These are phyloP conservation scores for Sycophaga agraensis DNA, from an alignment of 1,140 invertebrate genomes.

Conservation along the genomic window DNA sequence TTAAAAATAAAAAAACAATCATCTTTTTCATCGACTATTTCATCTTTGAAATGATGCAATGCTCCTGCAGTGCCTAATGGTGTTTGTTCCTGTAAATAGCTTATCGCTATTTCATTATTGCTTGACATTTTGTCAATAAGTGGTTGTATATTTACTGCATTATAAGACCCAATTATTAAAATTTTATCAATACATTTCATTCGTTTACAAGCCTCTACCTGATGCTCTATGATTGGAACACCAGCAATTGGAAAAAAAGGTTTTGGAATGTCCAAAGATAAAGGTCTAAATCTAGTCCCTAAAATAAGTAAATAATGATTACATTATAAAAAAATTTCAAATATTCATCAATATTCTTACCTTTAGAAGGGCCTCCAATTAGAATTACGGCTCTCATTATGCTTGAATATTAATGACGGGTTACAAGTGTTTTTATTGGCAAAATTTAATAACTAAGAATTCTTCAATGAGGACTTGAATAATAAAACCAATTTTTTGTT, in stretches of 20 bases:
- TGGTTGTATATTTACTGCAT: conserved; percentile 74
- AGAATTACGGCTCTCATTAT: conserved; percentile 78
- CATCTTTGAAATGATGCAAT: conserved; percentile 96
- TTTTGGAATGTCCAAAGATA: conserved; percentile 95
- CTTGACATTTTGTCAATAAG: conserved; percentile 85
- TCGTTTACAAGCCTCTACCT: conserved; percentile 91
- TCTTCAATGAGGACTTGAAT: too few relatives aligned
- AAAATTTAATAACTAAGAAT: too few relatives aligned
- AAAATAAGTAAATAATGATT: conserved; percentile 29
- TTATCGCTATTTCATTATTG: conserved; percentile 80
- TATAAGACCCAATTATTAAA: conserved; percentile 91
- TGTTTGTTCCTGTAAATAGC: conserved; percentile 94
- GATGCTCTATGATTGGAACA: conserved; percentile 91
- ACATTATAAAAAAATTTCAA: conserved; percentile 1
- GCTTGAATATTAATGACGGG: too few relatives aligned
- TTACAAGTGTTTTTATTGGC: too few relatives aligned
- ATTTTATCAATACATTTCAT: conserved; percentile 84
- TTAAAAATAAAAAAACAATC: conserved; percentile 94
- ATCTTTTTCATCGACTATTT: conserved; percentile 87
- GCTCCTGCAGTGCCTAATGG: conserved; percentile 95
- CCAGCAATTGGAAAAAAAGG: conserved; percentile 97
- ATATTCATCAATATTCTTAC: conserved; percentile 50
- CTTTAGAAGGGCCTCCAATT: conserved; percentile 76
- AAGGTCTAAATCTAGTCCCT: conserved; percentile 95
- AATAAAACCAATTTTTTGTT: too few relatives aligned